A percentile compares a stretch with the other conserved stretches of the same genome.
Conservation (phyloP, 2,888 invertebrate species). For the Eristalinus aeneus region DNA sequence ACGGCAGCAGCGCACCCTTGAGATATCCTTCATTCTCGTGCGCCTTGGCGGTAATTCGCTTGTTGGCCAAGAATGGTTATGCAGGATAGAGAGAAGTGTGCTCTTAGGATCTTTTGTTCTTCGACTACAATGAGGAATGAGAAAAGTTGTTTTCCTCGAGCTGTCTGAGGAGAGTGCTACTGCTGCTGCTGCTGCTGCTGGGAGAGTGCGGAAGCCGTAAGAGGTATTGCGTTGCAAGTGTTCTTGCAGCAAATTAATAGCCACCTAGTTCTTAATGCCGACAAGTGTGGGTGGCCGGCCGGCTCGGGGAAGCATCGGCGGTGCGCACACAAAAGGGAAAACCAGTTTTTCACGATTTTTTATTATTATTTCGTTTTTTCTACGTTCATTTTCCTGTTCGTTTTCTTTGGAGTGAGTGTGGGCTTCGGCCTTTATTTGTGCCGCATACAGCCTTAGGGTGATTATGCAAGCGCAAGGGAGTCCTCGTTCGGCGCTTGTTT, state of each 20-base stretch:
- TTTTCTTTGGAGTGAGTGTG: constrained; percentile 13
- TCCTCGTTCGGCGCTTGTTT: background rate
- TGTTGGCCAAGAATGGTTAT: constrained; percentile 56
- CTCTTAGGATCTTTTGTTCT: constrained; percentile 50
- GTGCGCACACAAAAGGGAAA: constrained; percentile 30
- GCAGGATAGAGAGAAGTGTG: constrained; percentile 23
- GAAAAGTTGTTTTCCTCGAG: constrained; percentile 50
- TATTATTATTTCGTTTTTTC: background rate
- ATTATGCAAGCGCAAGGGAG: constrained; percentile 22
- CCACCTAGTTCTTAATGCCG: constrained; percentile 64
- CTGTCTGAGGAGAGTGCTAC: constrained; percentile 29
- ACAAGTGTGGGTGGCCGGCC: constrained; percentile 24
- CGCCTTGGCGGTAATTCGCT: constrained; percentile 52
- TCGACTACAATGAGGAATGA: constrained; percentile 28
- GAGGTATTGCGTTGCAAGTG: constrained; percentile 56
- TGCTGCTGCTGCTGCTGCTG: background rate
- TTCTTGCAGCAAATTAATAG: constrained; percentile 70
- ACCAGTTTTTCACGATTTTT: background rate
- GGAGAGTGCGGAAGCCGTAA: constrained; percentile 20
- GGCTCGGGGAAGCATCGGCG: constrained; percentile 6
- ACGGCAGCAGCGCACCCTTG: constrained; percentile 7
- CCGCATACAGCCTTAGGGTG: constrained; percentile 20
- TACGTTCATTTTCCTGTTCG: background rate
- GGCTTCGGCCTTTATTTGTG: constrained; percentile 28
- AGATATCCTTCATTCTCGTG: constrained; percentile 34